Evolutionary conservation across 2,797 vertebrate species (phyloP).

Genomic region (Pygocentrus nattereri): DNA sequence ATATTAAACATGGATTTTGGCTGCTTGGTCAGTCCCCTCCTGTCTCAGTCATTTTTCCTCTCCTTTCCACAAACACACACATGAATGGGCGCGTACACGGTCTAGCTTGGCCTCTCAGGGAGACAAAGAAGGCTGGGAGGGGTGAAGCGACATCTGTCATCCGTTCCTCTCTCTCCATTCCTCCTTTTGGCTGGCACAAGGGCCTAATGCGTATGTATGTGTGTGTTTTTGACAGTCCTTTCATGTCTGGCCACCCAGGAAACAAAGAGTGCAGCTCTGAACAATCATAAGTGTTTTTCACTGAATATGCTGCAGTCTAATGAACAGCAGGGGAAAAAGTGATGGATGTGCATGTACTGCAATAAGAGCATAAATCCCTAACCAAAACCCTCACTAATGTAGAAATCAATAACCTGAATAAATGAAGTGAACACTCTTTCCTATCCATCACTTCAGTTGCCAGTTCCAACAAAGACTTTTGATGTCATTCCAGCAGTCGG

Average conservation of each 20-base stretch:
- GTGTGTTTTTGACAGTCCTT: conserved; percentile 61
- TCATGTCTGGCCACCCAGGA: conserved; percentile 76
- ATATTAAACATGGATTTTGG: conserved; percentile 37
- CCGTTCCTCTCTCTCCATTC: conserved; percentile 73
- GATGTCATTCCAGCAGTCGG: background rate
- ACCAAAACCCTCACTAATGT: background rate
- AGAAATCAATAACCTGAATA: background rate
- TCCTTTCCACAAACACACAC: conserved; percentile 12
- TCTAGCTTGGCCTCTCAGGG: conserved; percentile 70
- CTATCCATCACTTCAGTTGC: background rate
- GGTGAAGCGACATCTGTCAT: conserved; percentile 81
- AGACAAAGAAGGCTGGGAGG: conserved; percentile 73
- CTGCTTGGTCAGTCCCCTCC: conserved; percentile 29
- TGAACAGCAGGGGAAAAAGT: background rate
- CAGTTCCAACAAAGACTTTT: background rate
- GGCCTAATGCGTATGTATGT: conserved; percentile 10
- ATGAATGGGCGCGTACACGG: background rate
- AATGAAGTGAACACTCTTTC: background rate
- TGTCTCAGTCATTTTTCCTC: conserved; percentile 59
- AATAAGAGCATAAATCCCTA: background rate
- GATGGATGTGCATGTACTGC: background rate
- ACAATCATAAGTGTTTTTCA: conserved; percentile 8
- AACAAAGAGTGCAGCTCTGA: conserved; percentile 49
- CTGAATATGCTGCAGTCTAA: background rate
- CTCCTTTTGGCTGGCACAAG: conserved; percentile 37